Evolutionary conservation across 2,797 vertebrate species (phyloP).

Genomic region (Urocyon cinereoargenteus): DNA sequence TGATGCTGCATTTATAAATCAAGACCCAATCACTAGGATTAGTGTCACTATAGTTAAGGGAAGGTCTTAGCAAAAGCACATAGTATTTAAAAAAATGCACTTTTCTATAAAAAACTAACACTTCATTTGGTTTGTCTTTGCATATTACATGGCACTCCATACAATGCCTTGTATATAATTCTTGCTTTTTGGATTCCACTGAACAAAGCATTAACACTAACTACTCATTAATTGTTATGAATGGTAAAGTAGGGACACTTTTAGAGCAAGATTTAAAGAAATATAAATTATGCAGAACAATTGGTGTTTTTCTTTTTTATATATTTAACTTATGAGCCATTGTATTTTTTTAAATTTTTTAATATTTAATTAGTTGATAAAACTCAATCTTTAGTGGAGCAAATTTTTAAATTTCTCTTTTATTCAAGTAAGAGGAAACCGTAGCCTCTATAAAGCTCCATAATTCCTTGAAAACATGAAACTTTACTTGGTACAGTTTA

Average conservation of each 20-base stretch:
- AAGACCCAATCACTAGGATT: background rate
- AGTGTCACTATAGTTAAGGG: background rate
- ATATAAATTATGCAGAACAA: background rate
- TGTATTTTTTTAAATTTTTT: slow-evolving; percentile 12
- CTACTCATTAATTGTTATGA: background rate
- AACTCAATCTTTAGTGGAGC: background rate
- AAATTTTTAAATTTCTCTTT: slow-evolving; percentile 11
- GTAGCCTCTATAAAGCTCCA: background rate
- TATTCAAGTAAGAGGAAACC: background rate
- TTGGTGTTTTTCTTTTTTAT: background rate
- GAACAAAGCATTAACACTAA: slow-evolving; percentile 22
- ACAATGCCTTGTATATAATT: background rate
- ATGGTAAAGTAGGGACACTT: background rate
- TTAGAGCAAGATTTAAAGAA: slow-evolving; percentile 6
- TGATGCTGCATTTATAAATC: background rate
- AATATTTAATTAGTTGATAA: background rate
- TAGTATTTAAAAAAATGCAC: background rate
- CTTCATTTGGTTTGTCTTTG: slow-evolving; percentile 36
- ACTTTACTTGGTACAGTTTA: background rate
- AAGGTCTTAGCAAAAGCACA: background rate
- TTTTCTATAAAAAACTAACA: background rate
- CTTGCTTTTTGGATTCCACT: background rate
- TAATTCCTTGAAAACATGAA: background rate
- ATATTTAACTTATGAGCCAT: background rate
- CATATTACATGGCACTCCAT: background rate